Evolutionary conservation across 2,888 invertebrate genomes (phyloP), one percentile per base, ranked within the genome.

Genomic region (Oligia fasciuncula): DNA sequence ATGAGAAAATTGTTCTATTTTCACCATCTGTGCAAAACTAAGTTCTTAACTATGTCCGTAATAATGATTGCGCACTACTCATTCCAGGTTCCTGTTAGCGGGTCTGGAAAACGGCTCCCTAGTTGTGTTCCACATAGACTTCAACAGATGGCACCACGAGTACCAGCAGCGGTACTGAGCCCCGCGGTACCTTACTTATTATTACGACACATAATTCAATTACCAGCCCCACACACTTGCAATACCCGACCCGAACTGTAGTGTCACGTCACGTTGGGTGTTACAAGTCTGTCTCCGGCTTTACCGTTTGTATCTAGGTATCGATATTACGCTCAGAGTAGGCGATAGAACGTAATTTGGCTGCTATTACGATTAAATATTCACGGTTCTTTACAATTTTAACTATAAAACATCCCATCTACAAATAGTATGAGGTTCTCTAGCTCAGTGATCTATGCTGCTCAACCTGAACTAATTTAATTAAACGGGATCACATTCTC

Each of bases 111-210:
- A 99, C 89, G 99, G 99, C 76, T 99, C 99, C 76, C 98, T 99
- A 89, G 99, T 99, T 84, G 99, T 99, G 91, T 99, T 99, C 97
- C 99, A 99, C 97, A 99, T 99, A 95, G 99, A 99, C 97, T 99
- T 99, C 97, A 99, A 99, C 97, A 97, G 99, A 93, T 99, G 99
- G 99, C 99, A 99, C 96, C 99, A 99, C 95, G 99, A 99, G 96
- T 99, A 99, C 96, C 99, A 99, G 94, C 99, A 99, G 95, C 98
- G 99, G 91, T 99, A 99, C 97, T 99, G 97, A 97, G 91, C 87
- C 87, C 78, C 97, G 92, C 87, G 89, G 83, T 88, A 85, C 87
- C 72, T 67, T 86, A 85, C 85, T 80, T 89, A 85, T 79, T 87
- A 77, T 60, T 88, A 87, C 80, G 85, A 83, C 81, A 86, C 82